Base-by-base conservation (phyloP, 1,140 invertebrate genomes). In the Drosophila yakuba region DNA sequence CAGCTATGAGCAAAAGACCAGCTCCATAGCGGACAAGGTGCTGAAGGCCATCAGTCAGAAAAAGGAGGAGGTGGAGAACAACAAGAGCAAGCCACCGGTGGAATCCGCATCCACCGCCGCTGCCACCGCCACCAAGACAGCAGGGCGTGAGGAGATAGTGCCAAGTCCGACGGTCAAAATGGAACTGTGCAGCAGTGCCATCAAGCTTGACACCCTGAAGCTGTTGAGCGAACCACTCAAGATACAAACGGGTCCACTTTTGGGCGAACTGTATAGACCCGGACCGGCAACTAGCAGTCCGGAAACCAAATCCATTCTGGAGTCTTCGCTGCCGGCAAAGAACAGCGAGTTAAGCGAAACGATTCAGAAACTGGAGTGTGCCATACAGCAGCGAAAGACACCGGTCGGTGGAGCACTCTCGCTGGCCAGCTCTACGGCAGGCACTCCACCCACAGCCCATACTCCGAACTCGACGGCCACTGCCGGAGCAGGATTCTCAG, bases 21-120 rank as follows among this genome's bases (percentile, higher is more conserved):
- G 93, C 12, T 94, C 94, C 52, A 95, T 95, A 73, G 94, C 94
- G 4, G 94, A 95, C 66, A 95, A 94, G 84, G 92, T 95, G 4
- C 90, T 95, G 4, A 94, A 94, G 83, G 94, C 94, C 4, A 90
- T 92, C 2, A 79, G 93, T 93, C 78, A 94, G 92, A 84, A 94
- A 63, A 92, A 92, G 59, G 89, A 92, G 60, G 91, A 92, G 43
- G 86, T 89, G 41, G 89, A 92, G 58, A 80, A 89, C 15, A 91
- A 69, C 43, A 92, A 80, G 50, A 51, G 57, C 39, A 86, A 88
- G 58, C 55, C 62, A 6, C 35, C 35, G n/a, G 20, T 23, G 32
- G 56, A 58, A 17, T 14, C 20, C 20, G 20, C 20, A 1, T 20
- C 20, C 20, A 2, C 51, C 5, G 4, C 25, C 6, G 39, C 43